Evolutionary conservation across 1,140 invertebrate species (phyloP), one percentile per base, ranked within the genome.

Genomic region (Diuraphis noxia): DNA sequence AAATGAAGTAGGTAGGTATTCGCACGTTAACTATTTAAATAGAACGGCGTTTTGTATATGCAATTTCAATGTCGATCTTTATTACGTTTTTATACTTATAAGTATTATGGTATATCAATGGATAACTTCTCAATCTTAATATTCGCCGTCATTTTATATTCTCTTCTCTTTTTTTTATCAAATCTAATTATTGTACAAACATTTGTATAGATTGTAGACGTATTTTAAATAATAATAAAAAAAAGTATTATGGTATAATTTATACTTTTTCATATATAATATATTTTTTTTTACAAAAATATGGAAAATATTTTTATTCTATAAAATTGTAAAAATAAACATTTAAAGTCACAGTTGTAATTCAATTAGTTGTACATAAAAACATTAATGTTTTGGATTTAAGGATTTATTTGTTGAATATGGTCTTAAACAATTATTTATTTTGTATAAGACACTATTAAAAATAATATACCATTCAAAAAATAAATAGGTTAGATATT

Each of bases 11-110:
- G n/a, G n/a, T n/a, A n/a, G n/a, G n/a, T 36, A 36, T 36, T 36
- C 10, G 49, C 13, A 36, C 72, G 9, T 40, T 21, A 25, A 38
- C 34, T 36, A 6, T 86, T 86, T 86, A 7, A 36, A 49, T 52
- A 52, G 7, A 49, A 86, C 85, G 85, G 85, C 85, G 85, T 86
- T 36, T 49, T 34, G 85, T 38, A 46, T 86, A 86, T 86, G 85
- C 85, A 86, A 86, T 86, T 86, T 86, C 25, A 86, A 86, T 49
- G 43, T 86, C 36, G n/a, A 36, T 86, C 43, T 4, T 86, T 86
- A 34, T 86, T 86, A 86, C 40, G 8, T 86, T 25, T 36, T 41
- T 41, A 34, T 49, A n/a, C n/a, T n/a, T n/a, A n/a, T n/a, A n/a
- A n/a, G n/a, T n/a, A n/a, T n/a, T n/a, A n/a, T n/a, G n/a, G n/a